A percentile compares a stretch with the other conserved stretches of the same genome.
These are phyloP conservation scores for Lacanobia oleracea DNA, from an alignment of 2,888 invertebrate species.

Conservation along the genomic window DNA sequence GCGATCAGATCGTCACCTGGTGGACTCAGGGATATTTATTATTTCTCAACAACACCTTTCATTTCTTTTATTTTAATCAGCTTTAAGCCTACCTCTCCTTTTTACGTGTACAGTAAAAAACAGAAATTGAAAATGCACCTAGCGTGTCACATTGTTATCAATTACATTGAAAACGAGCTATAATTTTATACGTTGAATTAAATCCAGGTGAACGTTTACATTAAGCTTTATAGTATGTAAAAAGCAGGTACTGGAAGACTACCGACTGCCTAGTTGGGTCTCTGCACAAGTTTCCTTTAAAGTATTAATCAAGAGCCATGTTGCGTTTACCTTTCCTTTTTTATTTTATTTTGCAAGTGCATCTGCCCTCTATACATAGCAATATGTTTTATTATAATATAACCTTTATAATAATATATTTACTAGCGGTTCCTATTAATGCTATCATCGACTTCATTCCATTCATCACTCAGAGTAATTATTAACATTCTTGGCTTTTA, in stretches of 20 bases:
- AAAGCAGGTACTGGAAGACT: constrained; percentile 55
- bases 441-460: constrained; percentile 45
- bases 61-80: constrained; percentile 35
- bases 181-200: constrained; percentile 60
- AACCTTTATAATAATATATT: constrained; percentile 58
- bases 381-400: constrained; percentile 55
- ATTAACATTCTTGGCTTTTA: constrained; percentile 50
- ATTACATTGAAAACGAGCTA: constrained; percentile 49
- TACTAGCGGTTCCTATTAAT: constrained; percentile 42
- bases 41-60: constrained; percentile 65
- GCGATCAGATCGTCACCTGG: constrained; percentile 86
- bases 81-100: constrained; percentile 29
- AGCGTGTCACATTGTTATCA: constrained; percentile 67
- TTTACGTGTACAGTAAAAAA: constrained; percentile 20
- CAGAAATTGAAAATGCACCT: constrained; percentile 66
- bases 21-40: constrained; percentile 70
- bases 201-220: constrained; percentile 63
- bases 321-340: constrained; percentile 75
- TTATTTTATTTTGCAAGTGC: constrained; percentile 78
- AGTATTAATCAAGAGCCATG: constrained; percentile 85
- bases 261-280: constrained; percentile 74
- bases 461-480: constrained; percentile 38
- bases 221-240: constrained; percentile 58
- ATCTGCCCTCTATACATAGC: constrained; percentile 77
- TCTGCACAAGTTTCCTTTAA: constrained; percentile 84